Base-by-base conservation (phyloP, 2,888 invertebrate species). In the Nyleta sp. region DNA sequence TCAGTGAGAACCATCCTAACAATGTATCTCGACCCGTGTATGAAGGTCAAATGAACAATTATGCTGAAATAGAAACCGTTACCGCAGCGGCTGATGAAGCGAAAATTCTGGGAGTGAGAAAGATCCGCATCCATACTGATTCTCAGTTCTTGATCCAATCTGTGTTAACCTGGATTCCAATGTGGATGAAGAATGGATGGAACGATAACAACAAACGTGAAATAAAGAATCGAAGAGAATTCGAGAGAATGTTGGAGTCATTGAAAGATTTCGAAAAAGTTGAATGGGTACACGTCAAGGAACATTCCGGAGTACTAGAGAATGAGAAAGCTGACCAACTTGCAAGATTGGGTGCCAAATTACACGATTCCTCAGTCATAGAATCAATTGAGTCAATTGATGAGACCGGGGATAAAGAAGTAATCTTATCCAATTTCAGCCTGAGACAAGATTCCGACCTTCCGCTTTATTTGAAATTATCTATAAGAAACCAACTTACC, bases 91-190 rank as follows among this genome's bases (percentile, higher is more conserved):
- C 28, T 1, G 50, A 28, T 13, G 22, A 3, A 50, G 50, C 15
- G 3, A 22, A 46, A 20, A 5, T 3, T 11, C 11, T 46, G 20
- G n/a, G n/a, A 18, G 11, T 11, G 2, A 18, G 28, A 3, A 28
- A 13, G 13, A 28, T 50, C 1, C 24, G 28, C 3, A 13, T 50
- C 2, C 24, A 50, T 50, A 50, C 50, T 8, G 55, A 55, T 40
- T 55, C 55, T 10, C 6, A 55, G 13, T 55, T 55, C n/a, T 7
- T 59, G 7, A 31, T 59, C 8, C 15, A 59, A 7, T 15, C 44
- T 2, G 11, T 59, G 11, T 24, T 28, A 2, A 44, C 28, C 7
- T 59, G 59, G 59, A 59, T 59, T 2, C 31, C 42, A 3, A 44
- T 18, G 4, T 59, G 59, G 59, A 0, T 24, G 11, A 11, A 1